phyloP scores from a whole-genome alignment of 2,888 invertebrate species.

The Caenorhabditis sp. region DNA sequence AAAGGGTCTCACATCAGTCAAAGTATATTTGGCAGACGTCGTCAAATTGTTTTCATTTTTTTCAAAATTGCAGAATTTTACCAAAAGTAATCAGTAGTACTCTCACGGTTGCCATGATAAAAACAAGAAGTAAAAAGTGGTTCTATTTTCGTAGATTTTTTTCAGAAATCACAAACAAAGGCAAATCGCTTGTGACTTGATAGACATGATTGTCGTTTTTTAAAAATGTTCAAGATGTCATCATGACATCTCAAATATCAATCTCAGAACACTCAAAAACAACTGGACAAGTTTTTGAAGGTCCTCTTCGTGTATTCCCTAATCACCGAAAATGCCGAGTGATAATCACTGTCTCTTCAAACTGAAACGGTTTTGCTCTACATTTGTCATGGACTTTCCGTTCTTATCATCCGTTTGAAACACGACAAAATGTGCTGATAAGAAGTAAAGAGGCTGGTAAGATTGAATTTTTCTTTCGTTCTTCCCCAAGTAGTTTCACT shows the following conservation, averaged over 20 bases:
- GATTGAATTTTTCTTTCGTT: background rate
- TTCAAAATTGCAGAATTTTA: too few species aligned
- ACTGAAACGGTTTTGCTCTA: background rate
- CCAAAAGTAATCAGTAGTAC: too few species aligned
- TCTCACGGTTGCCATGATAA: background rate
- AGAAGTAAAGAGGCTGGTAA: background rate
- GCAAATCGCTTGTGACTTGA: slow-evolving; percentile 3
- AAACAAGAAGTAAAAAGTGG: background rate
- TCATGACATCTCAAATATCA: slow-evolving; percentile 28
- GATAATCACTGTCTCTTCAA: background rate
- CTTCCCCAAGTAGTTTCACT: background rate
- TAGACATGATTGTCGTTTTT: slow-evolving; percentile 47
- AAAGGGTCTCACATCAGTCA: background rate
- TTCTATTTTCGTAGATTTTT: background rate
- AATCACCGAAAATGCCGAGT: too few species aligned
- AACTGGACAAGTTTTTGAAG: background rate
- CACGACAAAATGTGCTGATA: background rate
- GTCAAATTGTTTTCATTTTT: too few species aligned
- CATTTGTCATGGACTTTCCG: background rate
- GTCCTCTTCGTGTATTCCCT: slow-evolving; percentile 4
- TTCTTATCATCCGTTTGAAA: slow-evolving; percentile 4
- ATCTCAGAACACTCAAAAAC: slow-evolving; percentile 9
- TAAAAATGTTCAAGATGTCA: slow-evolving; percentile 53
- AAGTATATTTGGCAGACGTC: background rate
- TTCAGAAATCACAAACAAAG: background rate